These are phyloP conservation scores for Pyxicephalus adspersus DNA, from an alignment of 2,113 vertebrate genomes.

Conservation along the genomic window DNA sequence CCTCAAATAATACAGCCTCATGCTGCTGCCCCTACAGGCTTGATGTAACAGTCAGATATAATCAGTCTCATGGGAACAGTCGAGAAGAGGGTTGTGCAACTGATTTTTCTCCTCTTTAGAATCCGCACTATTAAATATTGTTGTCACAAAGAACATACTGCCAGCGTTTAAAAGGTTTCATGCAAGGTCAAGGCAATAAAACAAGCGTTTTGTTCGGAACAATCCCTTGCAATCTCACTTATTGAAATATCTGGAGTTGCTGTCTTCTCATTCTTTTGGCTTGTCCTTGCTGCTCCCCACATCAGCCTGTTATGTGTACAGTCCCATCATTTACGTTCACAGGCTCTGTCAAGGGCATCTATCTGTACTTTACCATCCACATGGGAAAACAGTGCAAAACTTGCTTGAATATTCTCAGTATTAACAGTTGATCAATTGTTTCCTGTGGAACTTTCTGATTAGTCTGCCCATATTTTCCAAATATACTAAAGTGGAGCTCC, in stretches of 20 bases:
- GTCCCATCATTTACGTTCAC: background rate
- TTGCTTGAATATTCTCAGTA: conserved; percentile 13
- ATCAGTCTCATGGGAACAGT: background rate
- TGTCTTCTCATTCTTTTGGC: conserved; percentile 4
- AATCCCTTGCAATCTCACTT: conserved; percentile 34
- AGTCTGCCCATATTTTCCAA: background rate
- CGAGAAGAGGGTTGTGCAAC: background rate
- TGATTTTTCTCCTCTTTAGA: background rate
- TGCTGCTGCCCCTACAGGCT: background rate
- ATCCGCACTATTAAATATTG: background rate
- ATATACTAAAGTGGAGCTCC: no score
- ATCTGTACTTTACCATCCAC: background rate
- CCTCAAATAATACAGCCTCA: no score
- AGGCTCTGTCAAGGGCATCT: conserved; percentile 19
- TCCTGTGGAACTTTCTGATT: background rate
- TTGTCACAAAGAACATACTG: background rate
- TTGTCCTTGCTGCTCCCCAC: conserved; percentile 2
- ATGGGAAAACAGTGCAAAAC: background rate
- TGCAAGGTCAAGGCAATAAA: conserved; percentile 40
- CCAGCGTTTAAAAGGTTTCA: background rate
- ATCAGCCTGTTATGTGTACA: background rate
- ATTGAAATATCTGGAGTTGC: conserved; percentile 25
- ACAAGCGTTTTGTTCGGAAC: conserved; percentile 36
- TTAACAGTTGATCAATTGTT: background rate
- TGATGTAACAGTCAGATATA: background rate